A percentile compares a stretch with the other conserved stretches of the same genome.
Evolutionary conservation across 2,113 vertebrate species (phyloP).

Genomic region (Eurystomus gularis): DNA sequence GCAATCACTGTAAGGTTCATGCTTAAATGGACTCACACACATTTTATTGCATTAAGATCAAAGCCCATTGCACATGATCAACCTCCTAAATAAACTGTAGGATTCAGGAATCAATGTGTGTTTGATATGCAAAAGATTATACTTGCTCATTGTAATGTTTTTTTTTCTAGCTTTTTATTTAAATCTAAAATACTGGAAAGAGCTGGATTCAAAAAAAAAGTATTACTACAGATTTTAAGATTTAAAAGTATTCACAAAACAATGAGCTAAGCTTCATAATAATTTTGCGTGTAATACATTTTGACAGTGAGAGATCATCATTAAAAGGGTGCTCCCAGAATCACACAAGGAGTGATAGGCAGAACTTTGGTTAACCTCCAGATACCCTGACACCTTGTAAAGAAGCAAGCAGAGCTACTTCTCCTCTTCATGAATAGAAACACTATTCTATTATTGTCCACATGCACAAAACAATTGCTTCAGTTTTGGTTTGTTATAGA

Average conservation of each 20-base stretch:
- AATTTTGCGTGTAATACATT: background rate
- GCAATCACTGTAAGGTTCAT: background rate
- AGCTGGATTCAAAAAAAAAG: background rate
- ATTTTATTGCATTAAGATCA: background rate
- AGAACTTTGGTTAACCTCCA: background rate
- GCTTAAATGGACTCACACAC: background rate
- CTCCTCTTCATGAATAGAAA: background rate
- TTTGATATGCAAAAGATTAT: background rate
- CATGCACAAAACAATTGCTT: background rate
- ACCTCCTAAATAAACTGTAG: accelerated
- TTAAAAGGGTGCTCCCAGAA: background rate
- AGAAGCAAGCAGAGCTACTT: background rate
- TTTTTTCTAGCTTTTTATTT: background rate
- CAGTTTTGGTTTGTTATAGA: background rate
- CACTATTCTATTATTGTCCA: background rate
- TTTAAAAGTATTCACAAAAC: background rate
- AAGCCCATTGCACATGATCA: background rate
- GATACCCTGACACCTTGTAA: background rate
- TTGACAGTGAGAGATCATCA: background rate
- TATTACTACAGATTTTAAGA: background rate
- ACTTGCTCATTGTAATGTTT: background rate
- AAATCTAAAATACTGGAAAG: background rate
- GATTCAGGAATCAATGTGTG: background rate
- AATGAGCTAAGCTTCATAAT: background rate
- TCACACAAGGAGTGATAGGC: background rate